Evolutionary conservation across 2,113 vertebrate genomes (phyloP).

Genomic region (Alaudala cheleensis): DNA sequence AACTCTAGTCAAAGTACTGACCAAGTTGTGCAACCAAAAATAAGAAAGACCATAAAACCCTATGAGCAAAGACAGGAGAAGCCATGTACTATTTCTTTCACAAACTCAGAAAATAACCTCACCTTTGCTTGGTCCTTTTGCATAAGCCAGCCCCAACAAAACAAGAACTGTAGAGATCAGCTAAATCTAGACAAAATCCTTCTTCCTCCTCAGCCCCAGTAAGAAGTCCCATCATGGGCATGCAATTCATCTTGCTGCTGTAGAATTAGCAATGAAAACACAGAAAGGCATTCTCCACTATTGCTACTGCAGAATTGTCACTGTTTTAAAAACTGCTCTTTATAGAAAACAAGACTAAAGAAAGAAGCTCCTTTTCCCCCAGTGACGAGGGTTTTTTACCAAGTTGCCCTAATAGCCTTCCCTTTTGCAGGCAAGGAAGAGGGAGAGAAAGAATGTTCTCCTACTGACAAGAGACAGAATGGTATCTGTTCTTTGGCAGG

Average conservation of each 20-base stretch:
- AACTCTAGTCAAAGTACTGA: background rate
- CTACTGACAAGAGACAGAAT: background rate
- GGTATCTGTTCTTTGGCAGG: background rate
- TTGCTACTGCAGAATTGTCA: background rate
- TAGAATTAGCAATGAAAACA: background rate
- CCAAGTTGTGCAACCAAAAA: background rate
- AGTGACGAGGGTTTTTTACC: background rate
- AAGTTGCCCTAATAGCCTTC: fast-evolving
- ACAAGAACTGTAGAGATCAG: background rate
- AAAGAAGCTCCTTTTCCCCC: background rate
- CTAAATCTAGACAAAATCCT: background rate
- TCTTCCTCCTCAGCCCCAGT: background rate
- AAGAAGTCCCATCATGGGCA: background rate
- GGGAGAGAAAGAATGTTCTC: background rate
- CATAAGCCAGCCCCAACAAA: background rate
- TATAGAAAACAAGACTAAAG: background rate
- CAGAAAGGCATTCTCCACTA: background rate
- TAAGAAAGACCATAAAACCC: background rate
- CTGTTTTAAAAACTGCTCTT: background rate
- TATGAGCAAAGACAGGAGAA: background rate
- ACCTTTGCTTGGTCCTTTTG: background rate
- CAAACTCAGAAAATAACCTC: background rate
- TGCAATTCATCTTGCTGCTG: background rate
- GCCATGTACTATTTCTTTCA: background rate
- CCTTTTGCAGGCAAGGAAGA: background rate